These are phyloP conservation scores for Pseudorasbora parva DNA, from an alignment of 2,113 vertebrate species.

Conservation along the genomic window DNA sequence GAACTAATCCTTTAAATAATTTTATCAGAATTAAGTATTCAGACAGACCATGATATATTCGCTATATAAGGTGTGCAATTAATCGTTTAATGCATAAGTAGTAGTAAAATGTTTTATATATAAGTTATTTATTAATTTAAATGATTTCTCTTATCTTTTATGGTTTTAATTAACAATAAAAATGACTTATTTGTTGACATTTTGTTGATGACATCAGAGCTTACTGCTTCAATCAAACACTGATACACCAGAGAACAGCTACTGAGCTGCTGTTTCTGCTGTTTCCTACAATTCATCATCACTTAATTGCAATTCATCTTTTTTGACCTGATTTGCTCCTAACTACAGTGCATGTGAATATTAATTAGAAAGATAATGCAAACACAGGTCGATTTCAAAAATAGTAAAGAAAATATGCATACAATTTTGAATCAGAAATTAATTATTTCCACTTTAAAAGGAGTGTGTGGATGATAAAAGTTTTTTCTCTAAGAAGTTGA, in stretches of 20 bases:
- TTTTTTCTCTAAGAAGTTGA: too few relatives aligned
- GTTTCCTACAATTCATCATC: neutral
- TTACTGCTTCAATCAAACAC: neutral
- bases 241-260: neutral
- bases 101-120: too few relatives aligned
- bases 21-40: too few relatives aligned
- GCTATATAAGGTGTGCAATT: too few relatives aligned
- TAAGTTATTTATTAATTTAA: too few relatives aligned
- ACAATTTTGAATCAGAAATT: neutral
- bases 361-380: neutral
- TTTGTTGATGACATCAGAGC: neutral
- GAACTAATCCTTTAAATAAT: too few relatives aligned
- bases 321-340: neutral
- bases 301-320: conserved; percentile 6
- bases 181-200: neutral
- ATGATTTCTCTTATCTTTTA: too few relatives aligned
- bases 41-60: too few relatives aligned
- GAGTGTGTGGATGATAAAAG: too few relatives aligned
- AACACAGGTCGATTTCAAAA: neutral
- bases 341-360: neutral
- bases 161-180: neutral
- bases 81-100: too few relatives aligned
- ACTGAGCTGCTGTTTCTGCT: neutral
- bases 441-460: neutral
- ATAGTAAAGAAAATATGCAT: neutral